Evolutionary conservation across 2,797 vertebrate species (phyloP), one percentile per base, ranked within the genome.

Genomic region (Carduelis carduelis): DNA sequence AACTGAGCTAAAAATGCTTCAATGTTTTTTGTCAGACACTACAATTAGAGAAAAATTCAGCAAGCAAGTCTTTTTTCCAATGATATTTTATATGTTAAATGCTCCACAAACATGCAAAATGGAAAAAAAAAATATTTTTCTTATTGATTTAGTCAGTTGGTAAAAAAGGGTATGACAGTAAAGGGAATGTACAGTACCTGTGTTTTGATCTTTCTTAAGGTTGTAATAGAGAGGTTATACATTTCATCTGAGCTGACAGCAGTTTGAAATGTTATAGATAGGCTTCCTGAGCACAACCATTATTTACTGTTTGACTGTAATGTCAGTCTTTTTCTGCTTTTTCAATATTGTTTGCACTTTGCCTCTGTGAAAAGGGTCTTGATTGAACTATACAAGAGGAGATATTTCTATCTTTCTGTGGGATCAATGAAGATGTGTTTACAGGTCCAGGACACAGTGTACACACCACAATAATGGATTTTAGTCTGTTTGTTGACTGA

Each of bases 391-490:
- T 98, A 98, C 96, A 96, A 98, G 98, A 97, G 98, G 98, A 99
- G 98, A 98, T 98, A 98, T 99, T 99, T 99, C 98, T 99, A 98
- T 98, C 98, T 98, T 96, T 98, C 98, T 98, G 97, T 97, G 97
- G 98, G 98, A 99, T 99, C 99, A 99, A 99, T 99, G 98, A 98
- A 99, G 99, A 98, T 98, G 98, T 99, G 98, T 99, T 99, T 99
- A 99, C 98, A 98, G 98, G 98, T 98, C 95, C 87, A 96, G 74
- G 95, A 98, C 98, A 98, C 98, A 98, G 98, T 98, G 98, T 98
- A 98, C 99, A 99, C 98, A 98, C 97, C 96, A 97, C 98, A 98
- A 98, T 99, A 99, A 99, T 99, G 98, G 99, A 99, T 98, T 98
- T 99, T 98, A 99, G 98, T 98, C 98, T 98, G 97, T 97, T 98